Conservation (phyloP, 2,888 invertebrate genomes). For the Ormyrus pomaceus region DNA sequence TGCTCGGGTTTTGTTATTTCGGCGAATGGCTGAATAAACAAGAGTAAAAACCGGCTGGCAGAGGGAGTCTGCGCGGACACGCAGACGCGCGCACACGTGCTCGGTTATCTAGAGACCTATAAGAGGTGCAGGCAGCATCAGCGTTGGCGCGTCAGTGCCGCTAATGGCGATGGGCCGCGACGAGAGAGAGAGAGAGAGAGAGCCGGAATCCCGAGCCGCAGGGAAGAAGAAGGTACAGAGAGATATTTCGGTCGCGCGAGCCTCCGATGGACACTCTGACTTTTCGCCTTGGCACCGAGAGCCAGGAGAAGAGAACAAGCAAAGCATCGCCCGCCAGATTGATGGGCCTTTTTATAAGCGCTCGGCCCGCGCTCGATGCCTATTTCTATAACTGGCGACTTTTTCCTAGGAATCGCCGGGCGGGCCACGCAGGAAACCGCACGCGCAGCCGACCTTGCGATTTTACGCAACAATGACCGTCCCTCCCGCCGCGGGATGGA, state of each 20-base stretch:
- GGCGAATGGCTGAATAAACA: too few species aligned
- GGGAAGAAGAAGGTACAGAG: slow-evolving; percentile 50
- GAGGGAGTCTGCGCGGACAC: too few species aligned
- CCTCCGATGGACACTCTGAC: slow-evolving; percentile 61
- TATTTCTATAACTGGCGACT: too few species aligned
- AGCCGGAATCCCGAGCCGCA: slow-evolving; percentile 1
- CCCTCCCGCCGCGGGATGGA: too few species aligned
- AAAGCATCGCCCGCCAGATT: slow-evolving; percentile 34
- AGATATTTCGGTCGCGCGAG: slow-evolving; percentile 67
- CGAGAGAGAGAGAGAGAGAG: slow-evolving; percentile 6
- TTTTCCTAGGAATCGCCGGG: too few species aligned
- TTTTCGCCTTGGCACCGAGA: slow-evolving; percentile 53
- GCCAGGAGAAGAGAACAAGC: slow-evolving; percentile 3
- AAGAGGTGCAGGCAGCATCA: slow-evolving; percentile 1
- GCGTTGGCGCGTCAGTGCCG: slow-evolving; percentile 35
- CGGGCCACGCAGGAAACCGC: too few species aligned
- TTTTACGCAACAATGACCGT: too few species aligned
- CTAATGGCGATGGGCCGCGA: slow-evolving; percentile 48
- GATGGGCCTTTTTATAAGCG: not conserved
- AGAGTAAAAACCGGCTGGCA: too few species aligned
- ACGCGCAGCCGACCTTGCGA: too few species aligned
- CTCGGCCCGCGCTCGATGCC: too few species aligned
- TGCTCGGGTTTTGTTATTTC: too few species aligned
- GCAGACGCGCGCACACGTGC: too few species aligned
- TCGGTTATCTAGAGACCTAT: not conserved